Conservation (phyloP, 2,113 vertebrate species). For the Mastomys coucha region DNA sequence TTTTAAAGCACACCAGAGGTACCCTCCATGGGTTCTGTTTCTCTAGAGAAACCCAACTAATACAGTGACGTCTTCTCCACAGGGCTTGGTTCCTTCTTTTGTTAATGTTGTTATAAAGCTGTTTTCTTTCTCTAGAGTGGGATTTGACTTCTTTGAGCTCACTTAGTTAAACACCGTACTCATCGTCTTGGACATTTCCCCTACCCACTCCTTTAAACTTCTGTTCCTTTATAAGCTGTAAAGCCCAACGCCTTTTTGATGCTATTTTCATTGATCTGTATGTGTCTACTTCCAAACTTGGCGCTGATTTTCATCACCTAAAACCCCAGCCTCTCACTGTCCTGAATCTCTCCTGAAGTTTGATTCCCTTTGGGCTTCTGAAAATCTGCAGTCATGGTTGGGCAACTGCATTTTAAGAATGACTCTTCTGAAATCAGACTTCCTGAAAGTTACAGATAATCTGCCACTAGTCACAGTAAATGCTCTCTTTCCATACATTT, state of each 20-base stretch:
- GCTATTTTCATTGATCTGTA: conserved; percentile 23
- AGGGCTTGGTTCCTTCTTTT: conserved; percentile 43
- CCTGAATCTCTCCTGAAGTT: background rate
- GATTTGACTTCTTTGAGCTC: conserved; percentile 43
- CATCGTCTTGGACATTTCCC: background rate
- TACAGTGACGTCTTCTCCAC: background rate
- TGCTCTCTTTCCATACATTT: background rate
- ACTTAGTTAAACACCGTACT: conserved; percentile 40
- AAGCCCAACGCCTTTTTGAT: conserved; percentile 27
- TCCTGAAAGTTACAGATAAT: conserved; percentile 51
- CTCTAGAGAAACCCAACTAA: background rate
- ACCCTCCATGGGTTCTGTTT: background rate
- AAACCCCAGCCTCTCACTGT: background rate
- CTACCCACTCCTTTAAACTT: background rate
- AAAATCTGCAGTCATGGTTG: conserved; percentile 41
- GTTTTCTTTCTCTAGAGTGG: conserved; percentile 41
- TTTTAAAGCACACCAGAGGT: background rate
- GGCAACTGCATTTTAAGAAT: conserved; percentile 22
- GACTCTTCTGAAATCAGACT: conserved; percentile 46
- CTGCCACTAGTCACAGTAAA: conserved; percentile 13
- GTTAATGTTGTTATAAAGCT: background rate
- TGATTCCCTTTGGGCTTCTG: conserved; percentile 35
- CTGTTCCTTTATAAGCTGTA: background rate
- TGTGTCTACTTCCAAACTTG: conserved; percentile 20
- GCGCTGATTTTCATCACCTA: conserved; percentile 15